Evolutionary conservation across 1,140 invertebrate genomes (phyloP).

Genomic region (Metaphire vulgaris): DNA sequence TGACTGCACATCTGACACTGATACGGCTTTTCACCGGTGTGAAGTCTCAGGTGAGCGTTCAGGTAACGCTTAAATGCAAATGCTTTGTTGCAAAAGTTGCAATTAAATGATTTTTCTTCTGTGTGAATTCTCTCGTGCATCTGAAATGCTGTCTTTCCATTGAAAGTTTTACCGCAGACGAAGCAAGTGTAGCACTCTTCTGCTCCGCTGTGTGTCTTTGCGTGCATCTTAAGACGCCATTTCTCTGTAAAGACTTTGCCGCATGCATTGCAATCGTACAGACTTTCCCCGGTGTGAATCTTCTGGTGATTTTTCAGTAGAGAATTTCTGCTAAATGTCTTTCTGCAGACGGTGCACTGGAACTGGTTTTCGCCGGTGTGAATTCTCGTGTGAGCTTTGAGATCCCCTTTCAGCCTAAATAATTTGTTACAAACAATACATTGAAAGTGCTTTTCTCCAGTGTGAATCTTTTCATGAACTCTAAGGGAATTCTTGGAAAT

Average conservation of each 20-base stretch:
- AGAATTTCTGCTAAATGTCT: no score
- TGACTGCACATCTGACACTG: slow-evolving; percentile 69
- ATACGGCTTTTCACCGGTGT: slow-evolving; percentile 81
- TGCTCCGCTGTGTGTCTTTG: slow-evolving; percentile 1
- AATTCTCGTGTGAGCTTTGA: no score
- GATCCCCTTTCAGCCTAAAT: no score
- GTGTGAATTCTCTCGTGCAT: slow-evolving; percentile 86
- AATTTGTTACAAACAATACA: no score
- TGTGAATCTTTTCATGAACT: no score
- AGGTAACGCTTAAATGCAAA: slow-evolving; percentile 80
- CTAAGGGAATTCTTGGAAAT: no score
- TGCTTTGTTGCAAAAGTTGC: slow-evolving; percentile 76
- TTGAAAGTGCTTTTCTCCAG: no score
- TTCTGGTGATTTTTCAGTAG: no score
- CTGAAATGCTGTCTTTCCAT: slow-evolving; percentile 95
- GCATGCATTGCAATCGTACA: not conserved
- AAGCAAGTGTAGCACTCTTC: slow-evolving; percentile 4
- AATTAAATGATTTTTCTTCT: slow-evolving; percentile 79
- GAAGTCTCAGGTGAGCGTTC: slow-evolving; percentile 79
- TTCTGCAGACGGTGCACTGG: no score
- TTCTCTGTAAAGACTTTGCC: not conserved
- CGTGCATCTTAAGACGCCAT: not conserved
- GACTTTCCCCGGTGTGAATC: no score
- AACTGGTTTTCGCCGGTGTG: no score
- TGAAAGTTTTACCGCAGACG: slow-evolving; percentile 91